These are phyloP conservation scores for Drosophila borealis DNA, from an alignment of 2,888 invertebrate genomes.

Conservation along the genomic window DNA sequence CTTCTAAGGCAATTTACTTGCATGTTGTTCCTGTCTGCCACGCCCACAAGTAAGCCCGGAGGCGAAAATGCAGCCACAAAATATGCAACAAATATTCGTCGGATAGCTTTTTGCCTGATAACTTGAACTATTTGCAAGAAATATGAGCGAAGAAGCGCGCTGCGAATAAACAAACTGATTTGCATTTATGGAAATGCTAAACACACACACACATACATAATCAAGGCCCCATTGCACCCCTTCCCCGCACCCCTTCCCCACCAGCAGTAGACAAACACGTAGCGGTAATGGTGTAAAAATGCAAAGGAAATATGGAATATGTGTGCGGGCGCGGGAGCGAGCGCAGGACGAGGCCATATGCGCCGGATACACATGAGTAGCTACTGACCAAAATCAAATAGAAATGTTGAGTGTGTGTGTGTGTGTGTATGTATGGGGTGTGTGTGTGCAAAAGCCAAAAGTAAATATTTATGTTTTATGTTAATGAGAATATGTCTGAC, in stretches of 20 bases:
- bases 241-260: neutral
- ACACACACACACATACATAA: slow-evolving; percentile 57
- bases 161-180: slow-evolving; percentile 77
- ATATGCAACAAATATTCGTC: slow-evolving; percentile 47
- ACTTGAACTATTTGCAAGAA: slow-evolving; percentile 71
- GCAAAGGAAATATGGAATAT: slow-evolving; percentile 63
- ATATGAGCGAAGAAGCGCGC: slow-evolving; percentile 59
- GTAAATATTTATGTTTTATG: slow-evolving; percentile 84
- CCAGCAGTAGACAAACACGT: slow-evolving; percentile 35
- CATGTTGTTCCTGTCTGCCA: slow-evolving; percentile 7
- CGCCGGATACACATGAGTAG: slow-evolving; percentile 14
- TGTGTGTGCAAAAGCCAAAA: slow-evolving; percentile 65
- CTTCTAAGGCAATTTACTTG: slow-evolving; percentile 35
- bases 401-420: slow-evolving; percentile 47
- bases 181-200: slow-evolving; percentile 82
- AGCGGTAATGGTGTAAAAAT: slow-evolving; percentile 74
- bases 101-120: slow-evolving; percentile 19
- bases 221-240: neutral
- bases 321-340: slow-evolving; percentile 33
- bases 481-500: slow-evolving; percentile 83
- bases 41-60: slow-evolving; percentile 4
- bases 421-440: slow-evolving; percentile 16
- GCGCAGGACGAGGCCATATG: slow-evolving; percentile 3
- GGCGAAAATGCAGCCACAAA: slow-evolving; percentile 28
- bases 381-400: slow-evolving; percentile 65